phyloP scores from a whole-genome alignment of 2,888 invertebrate species.

The Phyllotreta cruciferae region DNA sequence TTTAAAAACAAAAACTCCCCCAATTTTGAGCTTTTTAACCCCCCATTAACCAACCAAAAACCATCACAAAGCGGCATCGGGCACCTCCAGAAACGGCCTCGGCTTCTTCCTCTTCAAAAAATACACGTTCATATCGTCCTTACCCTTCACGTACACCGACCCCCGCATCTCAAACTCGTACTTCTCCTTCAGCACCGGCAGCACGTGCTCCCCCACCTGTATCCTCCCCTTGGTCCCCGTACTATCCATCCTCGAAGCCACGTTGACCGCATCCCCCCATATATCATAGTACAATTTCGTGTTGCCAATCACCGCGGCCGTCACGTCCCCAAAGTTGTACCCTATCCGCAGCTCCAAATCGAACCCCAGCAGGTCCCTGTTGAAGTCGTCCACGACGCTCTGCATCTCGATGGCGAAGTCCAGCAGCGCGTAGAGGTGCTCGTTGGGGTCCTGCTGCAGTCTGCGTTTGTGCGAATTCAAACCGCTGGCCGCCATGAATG shows the following conservation, averaged over 20 bases:
- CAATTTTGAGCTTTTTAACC: too few species aligned
- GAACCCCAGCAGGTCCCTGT: conserved; percentile 88
- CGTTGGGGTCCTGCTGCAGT: conserved; percentile 72
- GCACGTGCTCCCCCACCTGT: conserved; percentile 80
- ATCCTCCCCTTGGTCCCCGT: conserved; percentile 89
- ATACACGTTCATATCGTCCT: conserved; percentile 93
- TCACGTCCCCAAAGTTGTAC: conserved; percentile 93
- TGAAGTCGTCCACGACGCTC: conserved; percentile 84
- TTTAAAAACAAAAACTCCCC: too few species aligned
- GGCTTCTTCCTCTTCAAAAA: conserved; percentile 68
- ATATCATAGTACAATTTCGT: conserved; percentile 96
- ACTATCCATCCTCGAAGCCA: conserved; percentile 96
- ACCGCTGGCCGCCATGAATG: conserved; percentile 98
- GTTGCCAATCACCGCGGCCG: conserved; percentile 95
- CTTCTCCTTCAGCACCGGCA: conserved; percentile 71
- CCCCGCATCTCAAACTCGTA: conserved; percentile 94
- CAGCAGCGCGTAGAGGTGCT: conserved; percentile 86
- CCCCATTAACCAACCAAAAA: too few species aligned
- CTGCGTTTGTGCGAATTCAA: conserved; percentile 82
- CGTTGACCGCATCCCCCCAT: conserved; percentile 98
- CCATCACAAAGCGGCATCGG: conserved; percentile 39
- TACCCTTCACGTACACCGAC: conserved; percentile 94
- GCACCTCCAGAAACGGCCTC: conserved; percentile 42
- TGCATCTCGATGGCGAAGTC: conserved; percentile 95
- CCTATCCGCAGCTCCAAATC: conserved; percentile 87